Evolutionary conservation across 2,797 vertebrate species (phyloP).

Genomic region (Myripristis jacobus): DNA sequence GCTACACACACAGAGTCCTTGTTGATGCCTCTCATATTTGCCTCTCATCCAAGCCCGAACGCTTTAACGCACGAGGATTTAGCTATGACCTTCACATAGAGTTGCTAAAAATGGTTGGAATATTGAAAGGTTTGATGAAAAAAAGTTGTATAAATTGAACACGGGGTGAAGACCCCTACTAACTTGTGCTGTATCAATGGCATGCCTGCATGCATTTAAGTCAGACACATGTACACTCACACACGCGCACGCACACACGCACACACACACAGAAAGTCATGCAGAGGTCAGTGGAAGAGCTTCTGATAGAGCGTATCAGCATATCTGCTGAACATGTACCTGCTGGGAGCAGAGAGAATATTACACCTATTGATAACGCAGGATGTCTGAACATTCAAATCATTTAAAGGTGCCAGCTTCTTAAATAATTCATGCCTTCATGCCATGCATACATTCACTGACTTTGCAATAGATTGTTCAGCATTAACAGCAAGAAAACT

Average conservation of each 20-base stretch:
- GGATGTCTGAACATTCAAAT: conserved; percentile 56
- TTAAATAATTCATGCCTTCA: conserved; percentile 64
- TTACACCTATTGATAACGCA: conserved; percentile 66
- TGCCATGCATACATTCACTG: conserved; percentile 51
- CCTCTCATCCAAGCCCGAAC: conserved; percentile 37
- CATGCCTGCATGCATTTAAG: conserved; percentile 20
- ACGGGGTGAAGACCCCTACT: neutral
- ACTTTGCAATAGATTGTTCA: conserved; percentile 42
- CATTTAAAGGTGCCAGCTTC: conserved; percentile 52
- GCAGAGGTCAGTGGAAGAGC: conserved; percentile 48
- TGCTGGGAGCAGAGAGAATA: conserved; percentile 54
- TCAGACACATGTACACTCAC: neutral
- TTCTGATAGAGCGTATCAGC: conserved; percentile 47
- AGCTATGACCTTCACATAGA: conserved; percentile 55
- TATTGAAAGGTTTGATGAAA: conserved; percentile 43
- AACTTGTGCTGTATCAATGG: conserved; percentile 6
- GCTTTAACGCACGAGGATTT: conserved; percentile 51
- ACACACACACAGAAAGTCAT: conserved; percentile 28
- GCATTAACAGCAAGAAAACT: conserved; percentile 35
- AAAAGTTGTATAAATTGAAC: conserved; percentile 6
- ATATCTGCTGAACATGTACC: conserved; percentile 50
- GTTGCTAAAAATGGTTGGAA: conserved; percentile 26
- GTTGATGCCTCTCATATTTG: conserved; percentile 60
- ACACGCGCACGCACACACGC: conserved; percentile 6
- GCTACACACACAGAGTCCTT: conserved; percentile 30